phyloP scores from a whole-genome alignment of 2,113 vertebrate genomes.

The Halcyon malimbica region DNA sequence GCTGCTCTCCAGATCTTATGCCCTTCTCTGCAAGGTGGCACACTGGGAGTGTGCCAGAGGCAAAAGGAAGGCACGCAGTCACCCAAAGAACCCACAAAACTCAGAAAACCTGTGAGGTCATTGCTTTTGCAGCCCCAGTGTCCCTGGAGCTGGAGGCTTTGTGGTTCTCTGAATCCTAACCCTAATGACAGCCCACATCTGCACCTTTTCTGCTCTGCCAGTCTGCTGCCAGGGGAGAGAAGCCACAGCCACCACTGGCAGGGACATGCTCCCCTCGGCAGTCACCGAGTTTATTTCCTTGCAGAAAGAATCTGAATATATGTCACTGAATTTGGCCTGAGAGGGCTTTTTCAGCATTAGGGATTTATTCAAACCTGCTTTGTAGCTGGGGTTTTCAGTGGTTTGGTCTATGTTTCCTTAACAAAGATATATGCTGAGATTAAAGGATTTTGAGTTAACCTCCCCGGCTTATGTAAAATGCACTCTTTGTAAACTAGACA shows the following conservation, averaged over 20 bases:
- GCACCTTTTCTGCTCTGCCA: neutral
- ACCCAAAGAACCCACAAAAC: neutral
- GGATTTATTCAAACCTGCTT: slow-evolving; percentile 28
- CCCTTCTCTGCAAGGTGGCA: rapidly evolving
- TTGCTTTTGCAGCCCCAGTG: too few relatives aligned
- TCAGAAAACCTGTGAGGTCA: neutral
- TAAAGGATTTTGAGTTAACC: slow-evolving; percentile 59
- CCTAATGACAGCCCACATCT: too few relatives aligned
- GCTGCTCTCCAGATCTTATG: neutral
- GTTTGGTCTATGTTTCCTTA: slow-evolving; percentile 34
- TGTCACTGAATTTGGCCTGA: neutral
- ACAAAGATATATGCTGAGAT: slow-evolving; percentile 49
- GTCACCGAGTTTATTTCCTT: rapidly evolving
- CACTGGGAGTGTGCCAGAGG: neutral
- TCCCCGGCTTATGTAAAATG: slow-evolving; percentile 26
- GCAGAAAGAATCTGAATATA: neutral
- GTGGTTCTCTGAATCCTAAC: too few relatives aligned
- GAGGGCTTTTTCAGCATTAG: neutral
- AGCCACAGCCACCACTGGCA: neutral
- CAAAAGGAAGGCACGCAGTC: neutral
- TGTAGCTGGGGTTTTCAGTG: slow-evolving; percentile 1
- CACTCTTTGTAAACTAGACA: slow-evolving; percentile 58
- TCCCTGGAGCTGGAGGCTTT: too few relatives aligned
- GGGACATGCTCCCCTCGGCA: rapidly evolving
- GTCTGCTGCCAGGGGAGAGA: neutral